Evolutionary conservation across 2,888 invertebrate genomes (phyloP), one percentile per base, ranked within the genome.

Genomic region (Galerucella calmariensis): DNA sequence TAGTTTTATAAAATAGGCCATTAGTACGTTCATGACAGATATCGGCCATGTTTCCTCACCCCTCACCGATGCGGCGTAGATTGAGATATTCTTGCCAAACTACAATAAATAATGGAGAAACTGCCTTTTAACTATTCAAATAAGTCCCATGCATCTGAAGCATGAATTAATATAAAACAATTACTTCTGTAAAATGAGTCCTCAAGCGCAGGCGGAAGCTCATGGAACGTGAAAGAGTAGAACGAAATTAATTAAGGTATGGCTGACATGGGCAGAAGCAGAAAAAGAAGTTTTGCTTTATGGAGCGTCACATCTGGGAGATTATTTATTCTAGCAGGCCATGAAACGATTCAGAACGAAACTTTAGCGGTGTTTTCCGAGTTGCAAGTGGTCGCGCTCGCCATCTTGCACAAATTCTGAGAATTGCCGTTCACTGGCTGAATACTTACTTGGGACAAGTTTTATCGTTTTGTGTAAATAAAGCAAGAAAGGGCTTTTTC

Each of bases 181-280:
- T 74, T 74, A 71, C 70, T 71, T 67, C 74, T 71, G 56, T 74
- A 67, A 71, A 74, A 74, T 71, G 74, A 74, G 74, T 74, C 71
- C 74, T 74, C 71, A 67, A 74, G 71, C 63, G 67, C 70, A 71
- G 67, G 20, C 67, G 71, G 16, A 53, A 10, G 35, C 58, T 56
- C 74, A 71, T 44, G 53, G 53, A 71, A 74, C 74, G 74, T 67
- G 67, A 74, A 74, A 74, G 70, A 71, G 62, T 67, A 74, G 74
- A 74, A 74, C 67, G 71, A 74, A 74, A 74, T 74, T 74, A 74
- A 74, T 74, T 74, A 74, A 71, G 74, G 71, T 74, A 74, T 74
- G 67, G 74, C 71, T 74, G 74, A 71, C 71, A 63, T 74, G 74
- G 71, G 74, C 74, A 67, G 74, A 67, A 67, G 62, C 71, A 74